Evolutionary conservation across 2,888 invertebrate genomes (phyloP).

Genomic region (Melipona beecheii): DNA sequence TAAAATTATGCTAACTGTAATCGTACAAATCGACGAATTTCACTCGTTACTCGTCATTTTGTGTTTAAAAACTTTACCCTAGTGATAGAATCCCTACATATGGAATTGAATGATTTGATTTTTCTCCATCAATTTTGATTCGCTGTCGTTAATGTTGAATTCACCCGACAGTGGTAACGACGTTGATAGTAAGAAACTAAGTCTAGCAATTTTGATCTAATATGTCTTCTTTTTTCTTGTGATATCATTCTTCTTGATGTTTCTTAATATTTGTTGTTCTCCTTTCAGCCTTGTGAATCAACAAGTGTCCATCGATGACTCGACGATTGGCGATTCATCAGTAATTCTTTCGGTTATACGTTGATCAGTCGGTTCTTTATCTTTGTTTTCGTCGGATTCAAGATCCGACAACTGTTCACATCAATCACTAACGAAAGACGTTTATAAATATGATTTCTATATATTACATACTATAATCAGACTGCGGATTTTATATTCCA

Average conservation of each 20-base stretch:
- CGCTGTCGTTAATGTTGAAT: slow-evolving; percentile 36
- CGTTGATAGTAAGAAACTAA: slow-evolving; percentile 39
- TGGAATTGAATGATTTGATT: slow-evolving; percentile 34
- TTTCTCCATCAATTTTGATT: slow-evolving; percentile 39
- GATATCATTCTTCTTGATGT: neutral
- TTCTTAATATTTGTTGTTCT: neutral
- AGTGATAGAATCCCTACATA: slow-evolving; percentile 1
- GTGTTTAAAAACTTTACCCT: slow-evolving; percentile 22
- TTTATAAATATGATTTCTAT: neutral
- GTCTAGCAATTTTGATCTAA: slow-evolving; percentile 30
- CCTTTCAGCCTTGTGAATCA: slow-evolving; percentile 12
- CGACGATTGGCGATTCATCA: slow-evolving; percentile 43
- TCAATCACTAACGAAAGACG: slow-evolving; percentile 77
- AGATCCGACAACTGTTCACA: slow-evolving; percentile 77
- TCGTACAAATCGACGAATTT: slow-evolving; percentile 29
- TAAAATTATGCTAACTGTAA: slow-evolving; percentile 1
- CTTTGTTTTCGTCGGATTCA: slow-evolving; percentile 73
- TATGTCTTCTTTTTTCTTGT: slow-evolving; percentile 10
- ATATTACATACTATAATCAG: too few species aligned
- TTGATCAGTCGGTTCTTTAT: slow-evolving; percentile 62
- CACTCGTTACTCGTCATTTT: neutral
- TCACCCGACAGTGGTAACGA: slow-evolving; percentile 31
- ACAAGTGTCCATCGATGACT: slow-evolving; percentile 37
- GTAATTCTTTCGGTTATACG: slow-evolving; percentile 54
- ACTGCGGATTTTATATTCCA: too few species aligned